These are phyloP conservation scores for Amphiprion clarkii DNA, from an alignment of 2,797 vertebrate genomes.

Conservation along the genomic window DNA sequence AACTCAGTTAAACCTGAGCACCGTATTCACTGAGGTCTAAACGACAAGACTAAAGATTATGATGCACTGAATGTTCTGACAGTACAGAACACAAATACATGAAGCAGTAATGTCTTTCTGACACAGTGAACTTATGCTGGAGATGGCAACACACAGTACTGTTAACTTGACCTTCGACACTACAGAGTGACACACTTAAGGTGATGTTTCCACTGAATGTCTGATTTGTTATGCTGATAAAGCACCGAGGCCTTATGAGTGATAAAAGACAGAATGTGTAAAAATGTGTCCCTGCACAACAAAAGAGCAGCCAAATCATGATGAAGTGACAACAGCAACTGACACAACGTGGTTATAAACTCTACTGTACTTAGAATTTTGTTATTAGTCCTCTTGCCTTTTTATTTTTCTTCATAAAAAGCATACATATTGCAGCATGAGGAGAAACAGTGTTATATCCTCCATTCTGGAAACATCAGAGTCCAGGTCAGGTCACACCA, in stretches of 20 bases:
- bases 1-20: conserved; percentile 79
- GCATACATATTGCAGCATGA: conserved; percentile 76
- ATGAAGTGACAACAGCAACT: conserved; percentile 60
- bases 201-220: conserved; percentile 45
- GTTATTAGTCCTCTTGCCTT: conserved; percentile 61
- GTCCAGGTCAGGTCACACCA: conserved; percentile 55
- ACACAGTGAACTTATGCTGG: conserved; percentile 32
- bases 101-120: conserved; percentile 41
- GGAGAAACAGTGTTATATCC: conserved; percentile 63
- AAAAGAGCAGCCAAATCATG: conserved; percentile 65
- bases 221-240: conserved; percentile 49
- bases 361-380: conserved; percentile 64
- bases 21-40: conserved; percentile 71
- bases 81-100: conserved; percentile 36
- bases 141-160: conserved; percentile 36
- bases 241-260: conserved; percentile 72
- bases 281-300: conserved; percentile 57
- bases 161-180: conserved; percentile 56
- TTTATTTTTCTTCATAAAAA: conserved; percentile 75
- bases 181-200: conserved; percentile 32
- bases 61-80: conserved; percentile 37
- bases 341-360: conserved; percentile 72
- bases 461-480: conserved; percentile 57
- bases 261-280: conserved; percentile 64
- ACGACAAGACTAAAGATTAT: conserved; percentile 31